Evolutionary conservation across 2,113 vertebrate genomes (phyloP).

Genomic region (Aplodontia rufa): DNA sequence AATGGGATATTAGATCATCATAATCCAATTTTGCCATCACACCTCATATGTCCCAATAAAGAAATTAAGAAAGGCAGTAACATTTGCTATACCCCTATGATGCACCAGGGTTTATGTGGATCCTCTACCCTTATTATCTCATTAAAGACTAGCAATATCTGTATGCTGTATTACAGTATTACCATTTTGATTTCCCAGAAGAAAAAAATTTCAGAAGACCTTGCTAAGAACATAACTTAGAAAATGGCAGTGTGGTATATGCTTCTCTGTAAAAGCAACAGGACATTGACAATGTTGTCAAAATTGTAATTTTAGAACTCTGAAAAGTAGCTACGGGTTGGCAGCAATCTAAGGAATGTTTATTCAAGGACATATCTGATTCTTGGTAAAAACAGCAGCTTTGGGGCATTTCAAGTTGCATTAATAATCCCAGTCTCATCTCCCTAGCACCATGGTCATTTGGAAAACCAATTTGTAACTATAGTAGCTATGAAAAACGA

Average conservation of each 20-base stretch:
- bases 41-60: neutral
- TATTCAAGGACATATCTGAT: neutral
- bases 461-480: neutral
- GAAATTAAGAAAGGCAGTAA: neutral
- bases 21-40: neutral
- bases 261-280: neutral
- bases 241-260: neutral
- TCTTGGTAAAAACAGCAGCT: neutral
- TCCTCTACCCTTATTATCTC: neutral
- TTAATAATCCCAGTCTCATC: neutral
- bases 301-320: neutral
- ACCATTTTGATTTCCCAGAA: neutral
- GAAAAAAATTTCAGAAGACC: neutral
- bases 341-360: neutral
- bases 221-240: neutral
- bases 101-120: neutral
- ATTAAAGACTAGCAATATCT: neutral
- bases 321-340: neutral
- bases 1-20: neutral
- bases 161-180: neutral
- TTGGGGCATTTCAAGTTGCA: neutral
- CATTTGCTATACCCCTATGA: neutral
- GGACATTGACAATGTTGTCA: neutral
- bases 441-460: neutral
- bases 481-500: neutral